Evolutionary conservation across 2,888 invertebrate genomes (phyloP), one percentile per base, ranked within the genome.

Genomic region (Andrena camellia): DNA sequence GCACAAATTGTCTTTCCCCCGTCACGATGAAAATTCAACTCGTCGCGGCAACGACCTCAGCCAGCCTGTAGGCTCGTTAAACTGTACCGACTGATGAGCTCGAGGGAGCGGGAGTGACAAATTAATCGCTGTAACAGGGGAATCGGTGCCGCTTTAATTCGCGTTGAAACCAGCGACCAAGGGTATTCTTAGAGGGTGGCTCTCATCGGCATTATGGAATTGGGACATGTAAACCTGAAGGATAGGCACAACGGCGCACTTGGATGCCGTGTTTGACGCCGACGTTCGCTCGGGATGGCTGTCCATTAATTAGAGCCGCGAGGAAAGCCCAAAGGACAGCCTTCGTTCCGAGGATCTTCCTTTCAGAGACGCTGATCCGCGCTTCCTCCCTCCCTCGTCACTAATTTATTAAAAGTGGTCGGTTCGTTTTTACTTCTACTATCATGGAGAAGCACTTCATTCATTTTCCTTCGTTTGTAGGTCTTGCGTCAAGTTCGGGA

Each of bases 221-320:
- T 85, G 71, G 85, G 81, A 81, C 85, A 85, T 60, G 85, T 85
- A 81, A 85, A 85, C 84, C 66, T 70, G 81, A 85, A 85, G 85
- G 85, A 77, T 81, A 54, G 59, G 57, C 62, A 13, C 35, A 29
- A 5, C 70, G 69, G 81, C n/a, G 67, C 74, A 75, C 82, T 81
- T 62, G 66, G 67, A 64, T 63, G 63, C 29, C 72, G 71, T 69
- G 78, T 75, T 81, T 54, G 78, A 78, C 70, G 52, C 78, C 42
- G 8, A 8, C n/a, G 54, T 23, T 54, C 57, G 23, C 23, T 57
- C 23, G 59, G 50, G 26, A 52, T 75, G 71, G 59, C 50, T 75
- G 81, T 81, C 81, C 75, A 83, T 83, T 83, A 83, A 83, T 83
- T 83, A 83, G 66, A 81, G 73, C n/a, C 29, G 57, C 66, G 64